Evolutionary conservation across 2,113 vertebrate genomes (phyloP).

Genomic region (Mustelus asterias): DNA sequence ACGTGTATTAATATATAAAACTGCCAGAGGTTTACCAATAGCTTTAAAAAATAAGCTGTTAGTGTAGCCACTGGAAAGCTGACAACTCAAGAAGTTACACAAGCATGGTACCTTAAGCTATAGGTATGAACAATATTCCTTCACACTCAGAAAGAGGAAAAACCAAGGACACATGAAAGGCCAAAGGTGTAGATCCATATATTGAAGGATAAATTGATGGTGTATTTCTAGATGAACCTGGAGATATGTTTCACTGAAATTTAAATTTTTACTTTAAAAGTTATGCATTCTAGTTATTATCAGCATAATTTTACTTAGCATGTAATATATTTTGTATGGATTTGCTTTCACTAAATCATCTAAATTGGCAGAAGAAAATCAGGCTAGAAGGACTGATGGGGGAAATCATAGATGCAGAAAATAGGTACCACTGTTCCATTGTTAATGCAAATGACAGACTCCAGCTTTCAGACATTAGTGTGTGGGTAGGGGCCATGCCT

Average conservation of each 20-base stretch:
- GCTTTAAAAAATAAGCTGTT: background rate
- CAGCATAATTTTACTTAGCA: background rate
- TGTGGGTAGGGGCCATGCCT: background rate
- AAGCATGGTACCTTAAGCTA: background rate
- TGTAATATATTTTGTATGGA: background rate
- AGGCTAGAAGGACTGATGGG: background rate
- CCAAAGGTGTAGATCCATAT: background rate
- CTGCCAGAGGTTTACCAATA: background rate
- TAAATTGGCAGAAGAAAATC: background rate
- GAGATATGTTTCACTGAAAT: background rate
- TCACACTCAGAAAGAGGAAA: background rate
- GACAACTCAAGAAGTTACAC: background rate
- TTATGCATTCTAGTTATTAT: background rate
- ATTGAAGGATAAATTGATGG: background rate
- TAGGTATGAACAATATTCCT: background rate
- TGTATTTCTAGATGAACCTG: background rate
- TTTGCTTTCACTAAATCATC: background rate
- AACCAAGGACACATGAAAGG: background rate
- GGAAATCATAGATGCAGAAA: background rate
- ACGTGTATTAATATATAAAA: background rate
- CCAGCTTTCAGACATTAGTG: background rate
- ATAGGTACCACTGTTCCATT: background rate
- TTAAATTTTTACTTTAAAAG: background rate
- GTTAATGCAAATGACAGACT: slow-evolving; percentile 2
- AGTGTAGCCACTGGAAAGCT: background rate